Evolutionary conservation across 2,888 invertebrate genomes (phyloP), one percentile per base, ranked within the genome.

Genomic region (Orthonevra nobilis): DNA sequence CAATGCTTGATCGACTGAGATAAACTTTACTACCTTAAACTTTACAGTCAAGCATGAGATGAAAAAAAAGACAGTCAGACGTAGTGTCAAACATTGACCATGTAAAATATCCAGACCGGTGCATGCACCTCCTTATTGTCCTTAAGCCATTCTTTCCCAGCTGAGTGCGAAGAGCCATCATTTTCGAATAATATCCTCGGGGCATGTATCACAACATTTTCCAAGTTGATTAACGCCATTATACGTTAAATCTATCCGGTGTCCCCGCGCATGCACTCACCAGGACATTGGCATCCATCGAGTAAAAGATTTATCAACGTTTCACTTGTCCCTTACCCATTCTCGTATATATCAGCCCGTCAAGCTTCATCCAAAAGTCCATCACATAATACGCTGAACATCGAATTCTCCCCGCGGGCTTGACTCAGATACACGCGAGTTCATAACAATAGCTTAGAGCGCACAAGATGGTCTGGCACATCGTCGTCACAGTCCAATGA

Each of bases 391-490:
- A 26, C 46, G 19, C n/a, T 36, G 58, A 14, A 36, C 38, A 54
- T 38, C 9, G 46, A 34, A 52, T 44, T 26, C 17, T 54, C 56
- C 52, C 58, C 3, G 20, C 15, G 50, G 64, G 30, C 17, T 32
- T 58, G 36, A 46, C 26, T 70, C 70, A 54, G 20, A 69, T 48
- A 64, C 42, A 58, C 36, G 56, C 56, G 56, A 63, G 19, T 36
- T 58, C 50, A 64, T 46, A 66, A 60, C 72, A 72, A 72, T 60
- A 64, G 54, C 60, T 66, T 28, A 38, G 30, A 60, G 58, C 34
- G 20, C 20, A 6, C 17, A 19, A n/a, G 7, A 12, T 30, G 28
- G 23, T 23, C 15, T 32, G 60, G 10, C 44, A 23, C 36, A 34
- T 34, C 30, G 19, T 58, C 14, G 26, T 12, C 19, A 40, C 28